These are phyloP conservation scores for Peromyscus eremicus DNA, from an alignment of 2,797 vertebrate species.

Conservation along the genomic window DNA sequence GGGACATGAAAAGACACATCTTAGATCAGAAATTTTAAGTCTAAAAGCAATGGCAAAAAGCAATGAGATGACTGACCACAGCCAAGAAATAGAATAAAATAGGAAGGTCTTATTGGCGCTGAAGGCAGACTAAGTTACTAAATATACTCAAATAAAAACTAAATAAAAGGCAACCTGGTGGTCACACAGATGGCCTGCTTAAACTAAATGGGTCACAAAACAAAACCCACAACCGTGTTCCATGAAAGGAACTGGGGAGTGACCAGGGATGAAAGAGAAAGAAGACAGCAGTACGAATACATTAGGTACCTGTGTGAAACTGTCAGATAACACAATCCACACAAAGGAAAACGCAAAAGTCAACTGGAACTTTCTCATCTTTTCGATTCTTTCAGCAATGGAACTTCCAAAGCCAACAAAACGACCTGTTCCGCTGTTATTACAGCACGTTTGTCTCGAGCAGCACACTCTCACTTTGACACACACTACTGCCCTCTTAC, in stretches of 20 bases:
- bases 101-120: not conserved
- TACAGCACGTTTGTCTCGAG: not conserved
- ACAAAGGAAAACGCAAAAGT: not conserved
- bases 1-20: not conserved
- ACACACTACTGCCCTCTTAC: not conserved
- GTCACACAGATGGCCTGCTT: not conserved
- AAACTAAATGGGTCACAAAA: not conserved
- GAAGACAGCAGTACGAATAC: not conserved
- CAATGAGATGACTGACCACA: not conserved
- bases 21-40: constrained; percentile 14
- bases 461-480: not conserved
- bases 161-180: not conserved
- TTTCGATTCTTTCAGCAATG: not conserved
- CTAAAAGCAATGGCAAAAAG: constrained; percentile 6
- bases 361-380: not conserved
- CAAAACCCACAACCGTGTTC: not conserved
- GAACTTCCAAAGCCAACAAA: not conserved
- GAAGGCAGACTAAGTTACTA: constrained; percentile 37
- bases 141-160: constrained; percentile 43
- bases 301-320: not conserved
- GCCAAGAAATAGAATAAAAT: not conserved
- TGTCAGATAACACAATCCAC: not conserved
- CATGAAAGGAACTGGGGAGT: not conserved
- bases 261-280: not conserved
- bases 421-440: not conserved